phyloP scores from a whole-genome alignment of 2,113 vertebrate species.

The Lepus europaeus region DNA sequence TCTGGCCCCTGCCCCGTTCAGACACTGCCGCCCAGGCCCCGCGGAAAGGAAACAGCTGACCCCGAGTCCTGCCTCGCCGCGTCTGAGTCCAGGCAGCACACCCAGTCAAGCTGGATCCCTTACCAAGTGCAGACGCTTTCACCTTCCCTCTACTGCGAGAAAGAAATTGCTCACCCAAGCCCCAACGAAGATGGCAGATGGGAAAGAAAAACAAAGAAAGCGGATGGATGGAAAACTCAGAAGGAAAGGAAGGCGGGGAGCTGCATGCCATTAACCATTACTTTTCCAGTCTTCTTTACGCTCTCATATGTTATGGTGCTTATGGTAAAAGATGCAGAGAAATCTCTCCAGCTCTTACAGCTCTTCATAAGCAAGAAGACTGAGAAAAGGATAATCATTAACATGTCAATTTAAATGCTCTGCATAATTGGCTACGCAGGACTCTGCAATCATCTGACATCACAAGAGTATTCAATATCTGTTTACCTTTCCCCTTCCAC shows the following conservation, averaged over 20 bases:
- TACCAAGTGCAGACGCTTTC: slow-evolving; percentile 54
- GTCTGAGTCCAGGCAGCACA: neutral
- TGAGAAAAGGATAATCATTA: slow-evolving; percentile 92
- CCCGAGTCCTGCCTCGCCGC: too few species aligned
- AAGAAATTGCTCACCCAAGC: slow-evolving; percentile 69
- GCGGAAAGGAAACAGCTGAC: neutral
- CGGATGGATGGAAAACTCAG: slow-evolving; percentile 85
- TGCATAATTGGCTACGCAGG: slow-evolving; percentile 81
- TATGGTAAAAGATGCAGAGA: slow-evolving; percentile 89
- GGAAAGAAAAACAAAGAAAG: slow-evolving; percentile 85
- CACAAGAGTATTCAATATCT: neutral
- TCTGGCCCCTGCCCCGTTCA: neutral
- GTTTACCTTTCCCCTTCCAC: slow-evolving; percentile 43
- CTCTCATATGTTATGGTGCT: slow-evolving; percentile 85
- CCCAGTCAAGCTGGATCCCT: slow-evolving; percentile 77
- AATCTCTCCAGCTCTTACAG: slow-evolving; percentile 88
- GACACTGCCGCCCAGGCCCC: neutral
- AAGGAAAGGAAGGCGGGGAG: slow-evolving; percentile 78
- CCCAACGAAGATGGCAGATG: slow-evolving; percentile 81
- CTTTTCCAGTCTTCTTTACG: slow-evolving; percentile 93
- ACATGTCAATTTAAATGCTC: slow-evolving; percentile 81
- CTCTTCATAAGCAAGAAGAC: slow-evolving; percentile 91
- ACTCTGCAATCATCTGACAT: slow-evolving; percentile 71
- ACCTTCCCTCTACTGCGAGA: slow-evolving; percentile 54
- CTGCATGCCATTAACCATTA: slow-evolving; percentile 94